Evolutionary conservation across 2,113 vertebrate genomes (phyloP).

Genomic region (Callionymus lyra): DNA sequence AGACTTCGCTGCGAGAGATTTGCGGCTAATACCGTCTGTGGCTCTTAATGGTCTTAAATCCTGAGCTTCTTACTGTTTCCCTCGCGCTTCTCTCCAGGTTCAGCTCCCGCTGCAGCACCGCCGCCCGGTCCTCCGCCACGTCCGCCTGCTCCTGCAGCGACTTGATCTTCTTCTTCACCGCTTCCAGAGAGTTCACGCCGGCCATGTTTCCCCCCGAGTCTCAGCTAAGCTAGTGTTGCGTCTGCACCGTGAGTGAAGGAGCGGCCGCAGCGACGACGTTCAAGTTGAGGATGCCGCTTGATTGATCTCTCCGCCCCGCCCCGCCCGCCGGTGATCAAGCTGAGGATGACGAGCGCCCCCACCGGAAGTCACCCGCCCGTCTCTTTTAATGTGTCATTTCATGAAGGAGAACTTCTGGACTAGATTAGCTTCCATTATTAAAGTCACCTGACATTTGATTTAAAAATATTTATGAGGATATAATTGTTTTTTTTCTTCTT

Average conservation of each 20-base stretch:
- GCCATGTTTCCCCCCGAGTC: constrained; percentile 61
- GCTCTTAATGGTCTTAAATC: constrained; percentile 52
- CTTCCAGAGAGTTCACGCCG: constrained; percentile 80
- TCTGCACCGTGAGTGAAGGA: constrained; percentile 4
- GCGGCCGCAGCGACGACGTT: too few species aligned
- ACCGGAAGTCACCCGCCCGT: constrained; percentile 53
- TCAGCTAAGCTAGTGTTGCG: constrained; percentile 20
- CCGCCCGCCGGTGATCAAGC: constrained; percentile 53
- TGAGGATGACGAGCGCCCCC: constrained; percentile 50
- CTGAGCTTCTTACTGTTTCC: constrained; percentile 74
- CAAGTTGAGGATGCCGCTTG: constrained; percentile 33
- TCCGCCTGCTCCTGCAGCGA: constrained; percentile 86
- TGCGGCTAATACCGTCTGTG: constrained; percentile 35
- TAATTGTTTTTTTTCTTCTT: too few species aligned
- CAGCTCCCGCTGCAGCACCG: constrained; percentile 78
- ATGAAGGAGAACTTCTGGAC: too few species aligned
- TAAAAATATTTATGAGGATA: too few species aligned
- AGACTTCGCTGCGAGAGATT: constrained; percentile 54
- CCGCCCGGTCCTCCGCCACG: constrained; percentile 75
- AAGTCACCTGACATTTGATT: too few species aligned
- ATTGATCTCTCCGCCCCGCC: constrained; percentile 58
- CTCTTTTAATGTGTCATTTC: background rate
- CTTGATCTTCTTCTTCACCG: constrained; percentile 86
- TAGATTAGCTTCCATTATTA: too few species aligned
- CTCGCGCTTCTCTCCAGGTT: constrained; percentile 76